Conservation (phyloP, 35 echinoderm and acorn worm species). For the Lytechinus variegatus region DNA sequence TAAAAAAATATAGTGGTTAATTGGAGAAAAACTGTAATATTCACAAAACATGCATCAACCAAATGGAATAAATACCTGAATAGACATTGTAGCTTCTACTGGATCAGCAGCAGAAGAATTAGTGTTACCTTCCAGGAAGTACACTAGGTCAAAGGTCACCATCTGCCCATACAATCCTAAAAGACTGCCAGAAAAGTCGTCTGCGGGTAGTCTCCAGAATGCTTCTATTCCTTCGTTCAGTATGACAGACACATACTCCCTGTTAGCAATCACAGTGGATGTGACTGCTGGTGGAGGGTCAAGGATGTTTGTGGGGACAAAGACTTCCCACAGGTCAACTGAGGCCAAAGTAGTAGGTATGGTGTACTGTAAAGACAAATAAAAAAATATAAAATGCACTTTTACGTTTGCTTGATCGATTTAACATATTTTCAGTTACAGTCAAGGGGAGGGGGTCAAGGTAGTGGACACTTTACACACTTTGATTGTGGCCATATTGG, state of each 20-base stretch:
- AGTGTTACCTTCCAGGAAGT: background rate
- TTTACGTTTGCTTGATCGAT: too few relatives aligned
- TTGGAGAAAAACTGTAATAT: too few relatives aligned
- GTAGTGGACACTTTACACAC: too few relatives aligned
- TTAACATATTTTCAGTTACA: too few relatives aligned
- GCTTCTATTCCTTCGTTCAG: background rate
- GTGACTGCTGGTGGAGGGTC: background rate
- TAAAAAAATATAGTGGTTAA: too few relatives aligned
- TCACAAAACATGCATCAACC: background rate
- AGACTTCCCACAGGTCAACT: slow-evolving; percentile 36
- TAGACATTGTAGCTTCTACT: slow-evolving; percentile 40
- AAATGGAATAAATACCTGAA: slow-evolving; percentile 38
- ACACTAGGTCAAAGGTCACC: slow-evolving; percentile 58
- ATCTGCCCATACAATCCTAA: slow-evolving; percentile 57
- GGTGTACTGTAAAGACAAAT: slow-evolving; percentile 50
- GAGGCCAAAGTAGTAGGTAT: slow-evolving; percentile 48
- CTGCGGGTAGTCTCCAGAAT: slow-evolving; percentile 57
- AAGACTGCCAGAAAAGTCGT: slow-evolving; percentile 60
- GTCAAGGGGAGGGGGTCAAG: too few relatives aligned
- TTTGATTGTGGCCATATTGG: too few relatives aligned
- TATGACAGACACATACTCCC: slow-evolving; percentile 32
- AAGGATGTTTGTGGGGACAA: background rate
- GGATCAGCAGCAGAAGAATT: background rate
- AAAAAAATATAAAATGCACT: background rate
- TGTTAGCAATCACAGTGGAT: background rate